A percentile compares a stretch with the other conserved stretches of the same genome.
Evolutionary conservation across 2,113 vertebrate species (phyloP).

Genomic region (Uropsilus gracilis): DNA sequence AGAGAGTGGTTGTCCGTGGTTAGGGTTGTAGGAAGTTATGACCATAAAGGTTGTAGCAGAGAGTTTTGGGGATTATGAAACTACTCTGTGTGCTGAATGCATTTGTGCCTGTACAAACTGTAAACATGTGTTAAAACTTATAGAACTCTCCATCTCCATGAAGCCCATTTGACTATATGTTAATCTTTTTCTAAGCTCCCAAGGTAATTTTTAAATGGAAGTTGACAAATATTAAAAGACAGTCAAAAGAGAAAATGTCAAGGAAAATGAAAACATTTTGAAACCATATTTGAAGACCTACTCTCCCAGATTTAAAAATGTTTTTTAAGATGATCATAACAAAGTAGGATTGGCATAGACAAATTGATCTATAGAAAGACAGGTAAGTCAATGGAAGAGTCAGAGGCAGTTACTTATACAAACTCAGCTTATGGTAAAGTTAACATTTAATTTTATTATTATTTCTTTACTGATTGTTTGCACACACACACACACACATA

Average conservation of each 20-base stretch:
- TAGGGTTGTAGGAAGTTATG: not conserved
- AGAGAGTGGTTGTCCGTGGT: not conserved
- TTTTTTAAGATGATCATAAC: not conserved
- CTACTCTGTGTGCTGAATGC: not conserved
- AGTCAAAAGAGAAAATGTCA: not conserved
- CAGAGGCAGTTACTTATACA: not conserved
- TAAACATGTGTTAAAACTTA: not conserved
- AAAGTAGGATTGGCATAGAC: not conserved
- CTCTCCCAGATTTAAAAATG: not conserved
- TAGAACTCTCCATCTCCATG: not conserved
- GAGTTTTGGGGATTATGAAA: not conserved
- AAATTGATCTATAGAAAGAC: not conserved
- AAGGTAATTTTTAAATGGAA: slow-evolving; percentile 19
- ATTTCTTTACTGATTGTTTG: too few species aligned
- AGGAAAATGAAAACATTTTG: not conserved
- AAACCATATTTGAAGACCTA: not conserved
- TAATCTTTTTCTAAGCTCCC: not conserved
- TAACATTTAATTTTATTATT: too few species aligned
- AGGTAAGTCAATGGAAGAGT: not conserved
- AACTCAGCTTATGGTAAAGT: not conserved
- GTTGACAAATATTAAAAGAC: not conserved
- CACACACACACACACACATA: too few species aligned
- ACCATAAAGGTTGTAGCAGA: not conserved
- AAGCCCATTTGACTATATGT: not conserved
- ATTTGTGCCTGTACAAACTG: not conserved